Conservation (phyloP, 1,140 invertebrate species). For the Hydropsyche tenuis region DNA sequence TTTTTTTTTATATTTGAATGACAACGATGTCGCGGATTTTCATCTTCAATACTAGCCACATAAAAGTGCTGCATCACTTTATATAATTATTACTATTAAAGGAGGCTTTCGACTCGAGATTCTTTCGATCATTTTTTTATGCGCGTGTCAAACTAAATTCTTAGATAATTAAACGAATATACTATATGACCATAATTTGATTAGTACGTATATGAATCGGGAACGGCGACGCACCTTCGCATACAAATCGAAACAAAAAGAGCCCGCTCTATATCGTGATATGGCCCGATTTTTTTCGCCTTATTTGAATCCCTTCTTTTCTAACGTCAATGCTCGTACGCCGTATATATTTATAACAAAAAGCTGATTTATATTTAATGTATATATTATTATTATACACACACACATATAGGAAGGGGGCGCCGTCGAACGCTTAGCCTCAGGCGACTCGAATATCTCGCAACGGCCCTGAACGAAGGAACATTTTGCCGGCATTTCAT, state of each 20-base stretch:
- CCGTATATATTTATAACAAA: constrained; percentile 4
- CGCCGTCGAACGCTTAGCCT: constrained; percentile 7
- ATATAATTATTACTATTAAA: constrained; percentile 46
- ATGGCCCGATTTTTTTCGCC: too few species aligned
- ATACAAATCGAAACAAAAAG: too few species aligned
- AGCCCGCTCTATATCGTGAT: too few species aligned
- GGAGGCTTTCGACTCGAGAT: constrained; percentile 22
- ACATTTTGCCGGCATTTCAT: background rate
- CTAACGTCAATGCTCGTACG: background rate
- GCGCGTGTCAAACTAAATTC: background rate
- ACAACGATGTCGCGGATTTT: constrained; percentile 35
- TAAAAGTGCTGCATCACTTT: constrained; percentile 45
- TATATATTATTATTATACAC: background rate
- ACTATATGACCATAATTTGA: too few species aligned
- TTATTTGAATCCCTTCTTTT: background rate
- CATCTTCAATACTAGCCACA: constrained; percentile 10
- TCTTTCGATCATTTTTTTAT: constrained; percentile 11
- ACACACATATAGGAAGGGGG: constrained; percentile 14
- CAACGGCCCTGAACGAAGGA: constrained; percentile 14
- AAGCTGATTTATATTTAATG: constrained; percentile 4
- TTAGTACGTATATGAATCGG: too few species aligned
- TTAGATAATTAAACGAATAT: background rate
- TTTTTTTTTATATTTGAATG: constrained; percentile 22
- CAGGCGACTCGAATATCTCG: constrained; percentile 10
- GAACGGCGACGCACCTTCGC: too few species aligned